phyloP scores from a whole-genome alignment of 2,797 vertebrate species.

The Halcyon leucocephala region DNA sequence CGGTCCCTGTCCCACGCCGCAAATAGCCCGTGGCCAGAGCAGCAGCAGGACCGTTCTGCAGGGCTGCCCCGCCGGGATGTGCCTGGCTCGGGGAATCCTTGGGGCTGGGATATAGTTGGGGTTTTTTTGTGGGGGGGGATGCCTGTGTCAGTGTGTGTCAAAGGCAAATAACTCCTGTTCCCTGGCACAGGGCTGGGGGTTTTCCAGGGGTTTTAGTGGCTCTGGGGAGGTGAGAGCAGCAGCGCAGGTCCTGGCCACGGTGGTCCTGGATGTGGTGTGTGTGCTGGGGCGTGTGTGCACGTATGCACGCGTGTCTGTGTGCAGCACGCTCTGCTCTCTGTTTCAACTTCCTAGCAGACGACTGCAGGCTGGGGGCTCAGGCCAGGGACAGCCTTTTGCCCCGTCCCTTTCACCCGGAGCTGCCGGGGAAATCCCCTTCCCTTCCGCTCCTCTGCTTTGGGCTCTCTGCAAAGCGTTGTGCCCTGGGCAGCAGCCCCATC shows the following conservation, averaged over 20 bases:
- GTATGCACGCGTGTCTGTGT: neutral
- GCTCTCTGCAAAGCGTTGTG: neutral
- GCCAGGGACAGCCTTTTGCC: neutral
- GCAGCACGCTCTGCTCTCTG: neutral
- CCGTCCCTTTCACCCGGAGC: neutral
- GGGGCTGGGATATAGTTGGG: neutral
- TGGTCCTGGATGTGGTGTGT: fast-evolving
- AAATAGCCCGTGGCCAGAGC: fast-evolving
- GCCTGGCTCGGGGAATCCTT: fast-evolving
- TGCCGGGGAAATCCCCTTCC: neutral
- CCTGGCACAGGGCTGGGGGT: fast-evolving
- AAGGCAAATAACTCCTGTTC: neutral
- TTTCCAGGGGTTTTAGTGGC: neutral
- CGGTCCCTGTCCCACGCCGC: fast-evolving
- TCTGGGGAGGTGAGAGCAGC: fast-evolving
- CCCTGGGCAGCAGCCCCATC: neutral
- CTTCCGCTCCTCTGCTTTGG: neutral
- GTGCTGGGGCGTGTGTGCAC: neutral
- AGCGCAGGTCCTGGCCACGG: neutral
- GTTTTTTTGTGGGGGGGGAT: neutral
- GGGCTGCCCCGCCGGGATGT: neutral
- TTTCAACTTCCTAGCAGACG: neutral
- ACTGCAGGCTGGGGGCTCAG: fast-evolving
- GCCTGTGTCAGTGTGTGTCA: neutral
- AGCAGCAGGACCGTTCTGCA: neutral